Evolutionary conservation across 2,797 vertebrate species (phyloP).

Genomic region (Antrozous pallidus): DNA sequence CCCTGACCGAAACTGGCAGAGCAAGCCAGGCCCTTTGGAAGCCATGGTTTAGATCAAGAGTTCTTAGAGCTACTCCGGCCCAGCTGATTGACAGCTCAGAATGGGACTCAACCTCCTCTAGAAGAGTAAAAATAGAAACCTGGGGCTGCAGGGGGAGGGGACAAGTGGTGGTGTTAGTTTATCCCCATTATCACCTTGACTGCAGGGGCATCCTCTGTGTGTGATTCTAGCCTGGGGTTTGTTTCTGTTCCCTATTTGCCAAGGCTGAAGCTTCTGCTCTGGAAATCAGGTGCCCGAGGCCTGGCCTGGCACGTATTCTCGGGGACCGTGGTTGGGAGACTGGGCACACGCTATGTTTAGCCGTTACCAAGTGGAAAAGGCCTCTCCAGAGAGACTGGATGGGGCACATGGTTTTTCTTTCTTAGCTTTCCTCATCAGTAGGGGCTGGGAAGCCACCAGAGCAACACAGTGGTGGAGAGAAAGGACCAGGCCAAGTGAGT

Average conservation of each 20-base stretch:
- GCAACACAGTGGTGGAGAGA: too few relatives aligned
- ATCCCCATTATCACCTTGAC: background rate
- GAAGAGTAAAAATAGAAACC: slow-evolving; percentile 11
- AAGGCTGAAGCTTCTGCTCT: background rate
- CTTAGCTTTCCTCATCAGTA: background rate
- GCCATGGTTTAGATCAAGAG: background rate
- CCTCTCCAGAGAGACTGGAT: background rate
- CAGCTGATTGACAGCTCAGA: slow-evolving; percentile 58
- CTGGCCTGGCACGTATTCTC: background rate
- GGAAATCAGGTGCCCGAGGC: background rate
- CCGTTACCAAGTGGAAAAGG: background rate
- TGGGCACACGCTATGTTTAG: too few relatives aligned
- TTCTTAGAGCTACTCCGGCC: slow-evolving; percentile 57
- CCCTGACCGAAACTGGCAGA: background rate
- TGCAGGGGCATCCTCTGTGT: background rate
- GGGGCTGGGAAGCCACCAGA: background rate
- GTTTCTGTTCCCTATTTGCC: slow-evolving; percentile 41
- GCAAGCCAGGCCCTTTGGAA: slow-evolving; percentile 46
- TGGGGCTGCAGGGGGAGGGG: background rate
- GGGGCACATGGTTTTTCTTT: background rate
- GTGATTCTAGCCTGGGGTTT: background rate
- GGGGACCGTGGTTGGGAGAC: background rate
- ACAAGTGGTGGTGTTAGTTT: background rate
- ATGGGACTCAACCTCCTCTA: slow-evolving; percentile 6
- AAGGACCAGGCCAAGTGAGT: background rate